A percentile compares a stretch with the other conserved stretches of the same genome.
These are phyloP conservation scores for Phortica variegata DNA, from an alignment of 1,140 invertebrate species.

Conservation along the genomic window DNA sequence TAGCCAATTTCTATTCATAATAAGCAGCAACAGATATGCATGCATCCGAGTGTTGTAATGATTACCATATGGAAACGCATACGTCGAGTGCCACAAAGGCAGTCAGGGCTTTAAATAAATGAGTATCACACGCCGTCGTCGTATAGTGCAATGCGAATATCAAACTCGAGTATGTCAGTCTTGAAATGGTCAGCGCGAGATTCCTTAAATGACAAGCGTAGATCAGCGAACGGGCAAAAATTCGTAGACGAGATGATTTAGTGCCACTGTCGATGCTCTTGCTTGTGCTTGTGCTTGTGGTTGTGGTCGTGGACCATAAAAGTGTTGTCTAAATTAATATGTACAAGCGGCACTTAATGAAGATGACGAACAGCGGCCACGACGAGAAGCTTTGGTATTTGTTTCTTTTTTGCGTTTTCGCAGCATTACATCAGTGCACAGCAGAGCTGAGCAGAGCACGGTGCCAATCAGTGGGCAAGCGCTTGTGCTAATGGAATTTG, in stretches of 20 bases:
- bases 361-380: conserved; percentile 17
- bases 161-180: no score
- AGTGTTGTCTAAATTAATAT: conserved; percentile 48
- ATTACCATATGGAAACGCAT: conserved; percentile 16
- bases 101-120: conserved; percentile 26
- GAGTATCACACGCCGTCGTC: no score
- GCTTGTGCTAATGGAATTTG: no score
- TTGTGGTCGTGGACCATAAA: conserved; percentile 24
- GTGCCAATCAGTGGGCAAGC: no score
- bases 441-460: no score
- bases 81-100: conserved; percentile 9
- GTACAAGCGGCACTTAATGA: conserved; percentile 50
- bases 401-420: conserved; percentile 53
- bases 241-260: conserved; percentile 41
- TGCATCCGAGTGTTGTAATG: conserved; percentile 19
- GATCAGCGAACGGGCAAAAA: conserved; percentile 27
- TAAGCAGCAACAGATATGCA: background rate
- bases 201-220: conserved; percentile 29
- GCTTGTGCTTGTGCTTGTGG: no score
- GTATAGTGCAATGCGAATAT: conserved; percentile 10
- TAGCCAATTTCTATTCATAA: no score
- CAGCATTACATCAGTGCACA: conserved; percentile 33
- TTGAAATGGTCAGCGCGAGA: conserved; percentile 17
- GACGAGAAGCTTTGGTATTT: background rate
- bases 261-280: no score